These are phyloP conservation scores for Labeo calbasu DNA, from an alignment of 2,797 vertebrate species.

Conservation along the genomic window DNA sequence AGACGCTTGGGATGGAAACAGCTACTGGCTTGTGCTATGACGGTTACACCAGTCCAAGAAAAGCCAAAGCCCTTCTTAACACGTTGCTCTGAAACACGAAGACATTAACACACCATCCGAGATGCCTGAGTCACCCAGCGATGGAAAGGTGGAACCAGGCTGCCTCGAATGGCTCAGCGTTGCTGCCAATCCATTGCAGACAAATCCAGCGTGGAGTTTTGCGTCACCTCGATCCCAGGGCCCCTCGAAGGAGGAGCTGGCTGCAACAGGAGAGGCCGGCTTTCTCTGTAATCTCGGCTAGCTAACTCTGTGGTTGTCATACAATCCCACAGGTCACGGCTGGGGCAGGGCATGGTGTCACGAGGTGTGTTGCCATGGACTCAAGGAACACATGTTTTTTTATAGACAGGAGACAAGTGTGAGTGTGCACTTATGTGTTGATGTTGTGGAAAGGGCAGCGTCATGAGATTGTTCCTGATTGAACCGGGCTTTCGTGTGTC, in stretches of 20 bases:
- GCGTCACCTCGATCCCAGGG: slow-evolving; percentile 50
- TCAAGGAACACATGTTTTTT: slow-evolving; percentile 63
- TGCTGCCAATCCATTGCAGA: slow-evolving; percentile 25
- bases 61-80: slow-evolving; percentile 61
- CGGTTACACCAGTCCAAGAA: slow-evolving; percentile 48
- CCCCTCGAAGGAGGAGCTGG: slow-evolving; percentile 57
- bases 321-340: slow-evolving; percentile 70
- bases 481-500: neutral
- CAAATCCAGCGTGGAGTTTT: slow-evolving; percentile 60
- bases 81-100: slow-evolving; percentile 58
- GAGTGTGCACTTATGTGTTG: slow-evolving; percentile 41
- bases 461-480: slow-evolving; percentile 27
- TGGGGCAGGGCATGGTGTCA: slow-evolving; percentile 68
- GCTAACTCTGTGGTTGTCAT: slow-evolving; percentile 64
- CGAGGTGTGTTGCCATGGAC: slow-evolving; percentile 71
- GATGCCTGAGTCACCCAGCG: slow-evolving; percentile 62
- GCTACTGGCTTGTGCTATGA: neutral
- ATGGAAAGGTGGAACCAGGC: slow-evolving; percentile 65
- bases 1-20: neutral
- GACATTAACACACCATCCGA: slow-evolving; percentile 68
- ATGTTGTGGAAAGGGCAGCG: slow-evolving; percentile 48
- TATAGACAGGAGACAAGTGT: slow-evolving; percentile 53
- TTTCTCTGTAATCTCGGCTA: slow-evolving; percentile 69
- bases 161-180: slow-evolving; percentile 53
- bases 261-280: slow-evolving; percentile 70